A percentile compares a stretch with the other conserved stretches of the same genome.
Evolutionary conservation across 2,113 vertebrate species (phyloP).

Genomic region (Loxodonta africana): DNA sequence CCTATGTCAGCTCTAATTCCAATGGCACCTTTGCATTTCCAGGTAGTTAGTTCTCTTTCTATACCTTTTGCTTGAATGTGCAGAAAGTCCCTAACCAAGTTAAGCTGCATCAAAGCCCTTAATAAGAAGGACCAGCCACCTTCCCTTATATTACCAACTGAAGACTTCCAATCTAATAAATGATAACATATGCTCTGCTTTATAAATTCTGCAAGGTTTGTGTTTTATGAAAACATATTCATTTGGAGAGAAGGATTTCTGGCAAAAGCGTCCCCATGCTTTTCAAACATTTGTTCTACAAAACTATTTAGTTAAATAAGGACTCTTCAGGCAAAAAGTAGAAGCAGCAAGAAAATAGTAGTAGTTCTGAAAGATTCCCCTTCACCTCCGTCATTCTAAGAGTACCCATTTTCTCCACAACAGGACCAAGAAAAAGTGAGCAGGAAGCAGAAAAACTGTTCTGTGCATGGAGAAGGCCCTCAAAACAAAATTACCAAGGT

Average conservation of each 20-base stretch:
- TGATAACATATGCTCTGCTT: neutral
- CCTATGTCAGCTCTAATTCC: neutral
- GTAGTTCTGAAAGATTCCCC: neutral
- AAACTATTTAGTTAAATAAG: neutral
- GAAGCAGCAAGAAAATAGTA: neutral
- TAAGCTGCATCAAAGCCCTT: neutral
- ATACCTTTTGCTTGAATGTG: neutral
- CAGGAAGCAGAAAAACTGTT: neutral
- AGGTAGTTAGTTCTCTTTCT: neutral
- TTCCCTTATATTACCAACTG: neutral
- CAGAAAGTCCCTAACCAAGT: neutral
- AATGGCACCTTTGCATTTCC: neutral
- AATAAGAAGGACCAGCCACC: neutral
- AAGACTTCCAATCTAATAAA: neutral
- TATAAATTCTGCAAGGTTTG: neutral
- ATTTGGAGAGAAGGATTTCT: neutral
- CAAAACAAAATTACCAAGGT: neutral
- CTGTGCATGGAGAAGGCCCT: neutral
- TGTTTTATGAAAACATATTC: neutral
- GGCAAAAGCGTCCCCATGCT: neutral
- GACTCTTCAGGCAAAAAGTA: neutral
- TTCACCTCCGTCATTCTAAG: neutral
- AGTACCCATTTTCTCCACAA: neutral
- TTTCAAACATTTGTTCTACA: constrained; percentile 53
- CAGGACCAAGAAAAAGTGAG: neutral